Percentiles rank a stretch among this genome's conserved stretches.
Evolutionary conservation across 2,888 invertebrate genomes (phyloP).

Genomic region (Ornithoptera alexandrae): DNA sequence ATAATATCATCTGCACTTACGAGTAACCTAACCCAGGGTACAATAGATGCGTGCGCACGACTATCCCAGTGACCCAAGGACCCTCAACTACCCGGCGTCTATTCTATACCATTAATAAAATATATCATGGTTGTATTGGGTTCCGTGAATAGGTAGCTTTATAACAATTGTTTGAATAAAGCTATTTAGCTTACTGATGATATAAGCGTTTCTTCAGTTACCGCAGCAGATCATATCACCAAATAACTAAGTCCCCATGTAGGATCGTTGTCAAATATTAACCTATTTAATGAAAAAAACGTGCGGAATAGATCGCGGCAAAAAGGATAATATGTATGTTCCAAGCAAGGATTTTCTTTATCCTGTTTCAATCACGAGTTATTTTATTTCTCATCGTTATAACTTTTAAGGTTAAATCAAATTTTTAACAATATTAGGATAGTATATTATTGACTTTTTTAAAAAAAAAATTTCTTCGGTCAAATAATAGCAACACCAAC

Average conservation of each 20-base stretch:
- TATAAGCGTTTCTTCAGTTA: no score
- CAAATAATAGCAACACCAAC: slow-evolving; percentile 26
- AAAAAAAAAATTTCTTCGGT: slow-evolving; percentile 5
- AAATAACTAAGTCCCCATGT: no score
- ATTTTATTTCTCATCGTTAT: neutral
- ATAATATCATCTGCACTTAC: slow-evolving; percentile 8
- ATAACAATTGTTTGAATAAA: neutral
- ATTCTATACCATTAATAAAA: slow-evolving; percentile 20
- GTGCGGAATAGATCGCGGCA: no score
- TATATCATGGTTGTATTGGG: slow-evolving; percentile 17
- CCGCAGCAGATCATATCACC: no score
- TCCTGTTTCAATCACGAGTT: no score
- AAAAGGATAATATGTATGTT: no score
- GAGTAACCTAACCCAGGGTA: slow-evolving; percentile 10
- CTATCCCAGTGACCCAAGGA: slow-evolving; percentile 38
- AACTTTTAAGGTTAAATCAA: neutral
- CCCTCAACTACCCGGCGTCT: slow-evolving; percentile 30
- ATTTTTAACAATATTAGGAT: neutral
- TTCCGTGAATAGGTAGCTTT: slow-evolving; percentile 17
- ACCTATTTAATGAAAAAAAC: no score
- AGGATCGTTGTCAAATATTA: no score
- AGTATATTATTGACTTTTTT: neutral
- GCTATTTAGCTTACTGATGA: slow-evolving; percentile 2
- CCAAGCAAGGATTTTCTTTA: no score
- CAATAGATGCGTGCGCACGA: slow-evolving; percentile 37